Base-by-base conservation (phyloP, 2,888 invertebrate species). In the Drosophila nr. medialis region DNA sequence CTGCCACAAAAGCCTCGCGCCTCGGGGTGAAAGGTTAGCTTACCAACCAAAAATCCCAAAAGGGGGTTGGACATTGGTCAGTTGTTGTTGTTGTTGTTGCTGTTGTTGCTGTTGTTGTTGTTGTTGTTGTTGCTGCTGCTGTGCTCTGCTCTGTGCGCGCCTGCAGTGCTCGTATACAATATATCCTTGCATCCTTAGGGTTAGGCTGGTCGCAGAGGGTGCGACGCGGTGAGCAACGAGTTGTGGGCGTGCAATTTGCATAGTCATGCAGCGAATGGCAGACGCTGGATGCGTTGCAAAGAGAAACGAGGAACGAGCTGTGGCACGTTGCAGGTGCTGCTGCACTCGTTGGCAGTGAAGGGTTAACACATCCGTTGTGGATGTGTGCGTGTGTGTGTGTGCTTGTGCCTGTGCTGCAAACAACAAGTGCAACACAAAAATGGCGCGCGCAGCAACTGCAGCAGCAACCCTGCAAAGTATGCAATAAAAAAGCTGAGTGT, bases 371-470 rank as follows among this genome's bases (percentile, higher is more conserved):
- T 21, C 21, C 13, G 13, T 21, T 21, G 7, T 45, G 21, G 7
- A 15, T 56, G 6, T 42, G 8, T 42, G 3, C 27, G 1, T 3
- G 1, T 38, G 7, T 40, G 13, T 24, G 49, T 48, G 45, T 51
- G 40, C 50, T 48, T 38, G 15, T 49, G 24, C 48, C 27, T 45
- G 36, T 4, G 63, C 18, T 55, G 60, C 64, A 27, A 24, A 80
- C 73, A 79, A 80, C 78, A 80, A 81, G 81, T 80, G 80, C 76
- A 75, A 79, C 55, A 80, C 78, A 62, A 83, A 86, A 89, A 80
- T 85, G 90, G 86, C 89, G 89, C 82, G 86, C 88, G 86, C 88
- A 85, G 77, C 75, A 83, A 83, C 59, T 49, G 60, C 58, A 59
- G 63, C 78, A 69, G 74, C 87, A 73, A 81, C 89, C 81, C 84